A percentile compares a stretch with the other conserved stretches of the same genome.
Conservation (phyloP, 2,888 invertebrate genomes). For the Elegia similella region DNA sequence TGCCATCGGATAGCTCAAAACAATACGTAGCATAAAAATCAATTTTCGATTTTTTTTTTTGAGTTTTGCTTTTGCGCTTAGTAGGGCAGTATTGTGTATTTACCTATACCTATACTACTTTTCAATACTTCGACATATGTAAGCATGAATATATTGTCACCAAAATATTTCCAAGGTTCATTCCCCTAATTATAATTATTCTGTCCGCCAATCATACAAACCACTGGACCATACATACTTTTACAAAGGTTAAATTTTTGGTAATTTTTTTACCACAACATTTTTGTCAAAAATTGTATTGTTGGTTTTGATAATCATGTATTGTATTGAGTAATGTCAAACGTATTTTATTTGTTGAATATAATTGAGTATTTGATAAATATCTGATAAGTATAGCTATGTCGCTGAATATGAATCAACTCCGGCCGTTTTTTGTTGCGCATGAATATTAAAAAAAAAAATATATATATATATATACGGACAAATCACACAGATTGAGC, state of each 20-base stretch:
- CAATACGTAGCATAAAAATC: too few relatives aligned
- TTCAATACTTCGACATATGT: too few relatives aligned
- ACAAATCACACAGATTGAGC: too few relatives aligned
- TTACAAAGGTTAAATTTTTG: slow-evolving; percentile 11
- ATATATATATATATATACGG: too few relatives aligned
- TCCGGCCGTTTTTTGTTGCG: too few relatives aligned
- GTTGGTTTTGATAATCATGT: slow-evolving; percentile 8
- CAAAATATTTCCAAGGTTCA: not conserved
- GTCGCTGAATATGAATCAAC: not conserved
- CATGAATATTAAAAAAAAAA: too few relatives aligned
- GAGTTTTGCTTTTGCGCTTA: too few relatives aligned
- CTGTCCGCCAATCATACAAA: slow-evolving; percentile 6
- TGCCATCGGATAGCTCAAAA: too few relatives aligned
- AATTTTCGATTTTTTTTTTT: too few relatives aligned
- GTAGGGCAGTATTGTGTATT: too few relatives aligned
- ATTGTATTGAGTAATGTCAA: not conserved
- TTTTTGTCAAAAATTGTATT: slow-evolving; percentile 4
- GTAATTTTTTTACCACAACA: not conserved
- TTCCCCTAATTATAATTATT: not conserved
- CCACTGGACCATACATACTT: slow-evolving; percentile 6
- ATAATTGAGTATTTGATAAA: slow-evolving; percentile 1
- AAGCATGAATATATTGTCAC: not conserved
- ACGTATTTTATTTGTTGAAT: slow-evolving; percentile 4
- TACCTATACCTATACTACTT: too few relatives aligned
- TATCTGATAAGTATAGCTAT: slow-evolving; percentile 1